Conservation (phyloP, 2,113 vertebrate genomes). For the Gymnobelideus leadbeateri region DNA sequence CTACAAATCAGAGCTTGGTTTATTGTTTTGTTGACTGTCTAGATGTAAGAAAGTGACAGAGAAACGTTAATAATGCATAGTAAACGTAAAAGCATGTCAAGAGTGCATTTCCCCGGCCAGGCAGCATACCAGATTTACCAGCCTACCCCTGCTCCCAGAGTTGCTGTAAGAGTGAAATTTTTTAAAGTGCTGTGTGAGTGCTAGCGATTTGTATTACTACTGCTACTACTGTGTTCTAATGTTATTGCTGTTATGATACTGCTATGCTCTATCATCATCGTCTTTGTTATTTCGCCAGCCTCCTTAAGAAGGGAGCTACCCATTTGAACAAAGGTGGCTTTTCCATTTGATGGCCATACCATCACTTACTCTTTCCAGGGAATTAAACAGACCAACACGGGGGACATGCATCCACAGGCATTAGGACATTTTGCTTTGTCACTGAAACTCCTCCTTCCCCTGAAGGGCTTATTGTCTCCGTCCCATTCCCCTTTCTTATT, state of each 20-base stretch:
- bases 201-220: background rate
- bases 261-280: too few species aligned
- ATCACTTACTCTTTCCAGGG: background rate
- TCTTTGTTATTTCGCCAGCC: background rate
- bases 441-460: background rate
- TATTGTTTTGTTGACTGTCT: background rate
- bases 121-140: background rate
- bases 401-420: accelerated
- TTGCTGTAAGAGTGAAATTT: background rate
- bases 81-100: background rate
- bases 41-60: background rate
- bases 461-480: background rate
- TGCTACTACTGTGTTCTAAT: background rate
- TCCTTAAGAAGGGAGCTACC: background rate
- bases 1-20: background rate
- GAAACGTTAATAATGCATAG: background rate
- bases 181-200: background rate
- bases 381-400: background rate
- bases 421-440: background rate
- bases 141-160: background rate
- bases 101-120: background rate
- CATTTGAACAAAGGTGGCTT: background rate
- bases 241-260: too few species aligned
- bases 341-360: background rate
- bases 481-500: background rate